Base-by-base conservation (phyloP, 2,113 vertebrate genomes). In the Chloroceryle aenea region DNA sequence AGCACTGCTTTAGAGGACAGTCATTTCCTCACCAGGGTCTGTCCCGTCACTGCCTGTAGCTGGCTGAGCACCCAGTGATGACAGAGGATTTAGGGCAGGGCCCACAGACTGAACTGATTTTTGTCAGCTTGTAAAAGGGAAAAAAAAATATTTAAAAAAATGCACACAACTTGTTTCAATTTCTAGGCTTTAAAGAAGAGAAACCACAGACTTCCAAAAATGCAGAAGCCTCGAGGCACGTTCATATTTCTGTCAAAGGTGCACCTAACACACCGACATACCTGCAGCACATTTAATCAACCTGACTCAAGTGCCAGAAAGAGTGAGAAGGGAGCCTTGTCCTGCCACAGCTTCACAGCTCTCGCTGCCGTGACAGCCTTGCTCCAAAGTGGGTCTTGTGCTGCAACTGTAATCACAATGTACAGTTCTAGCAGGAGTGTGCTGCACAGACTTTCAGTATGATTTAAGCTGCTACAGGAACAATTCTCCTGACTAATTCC, bases 221-320 rank as follows among this genome's bases (percentile, higher is more conserved):
- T 16, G 59, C 63, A 40, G 50, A 32, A 80, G 67, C 88, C 82
- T 83, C 67, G 26, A 94, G 85, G 82, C 55, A 92, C 45, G 27
- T 73, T 83, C 58, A 52, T 91, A 89, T 92, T 90, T 92, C 85
- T 90, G 88, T 85, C 78, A 76, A 38, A 94, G 50, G 12, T 83
- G 67, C 59, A 85, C 45, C 78, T 48, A 89, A 82, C 69, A 56
- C 16, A 38, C 68, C 12, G 2, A 64, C 90, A 85, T 73, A 83
- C 72, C 90, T 91, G 61, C 68, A 58, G 64, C 14, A 86, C 26
- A 64, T 40, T 83, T 84, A 80, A 91, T 84, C 50, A 89, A 34
- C 67, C 63, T 36, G 52, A 85, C 27, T 78, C 12, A 36, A 58
- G 62, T 25, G 56, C 36, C 90, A 90, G 58, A 43, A 91, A 18